These are phyloP conservation scores for Huso huso DNA, from an alignment of 2,797 vertebrate species.

Conservation along the genomic window DNA sequence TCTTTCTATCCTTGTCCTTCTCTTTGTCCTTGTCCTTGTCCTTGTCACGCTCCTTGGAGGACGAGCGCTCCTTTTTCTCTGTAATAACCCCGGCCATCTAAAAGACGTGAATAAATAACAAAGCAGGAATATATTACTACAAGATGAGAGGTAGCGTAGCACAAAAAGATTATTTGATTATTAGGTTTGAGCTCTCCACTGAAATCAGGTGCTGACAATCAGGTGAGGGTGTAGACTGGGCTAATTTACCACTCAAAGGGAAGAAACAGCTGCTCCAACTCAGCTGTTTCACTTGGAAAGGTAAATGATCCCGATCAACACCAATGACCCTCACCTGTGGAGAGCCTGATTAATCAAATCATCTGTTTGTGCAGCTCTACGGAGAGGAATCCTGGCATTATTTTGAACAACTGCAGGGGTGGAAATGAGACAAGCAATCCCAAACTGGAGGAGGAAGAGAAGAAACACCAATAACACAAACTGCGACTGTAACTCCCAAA, in stretches of 20 bases:
- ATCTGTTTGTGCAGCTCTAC: too few relatives aligned
- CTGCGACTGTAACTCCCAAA: not conserved
- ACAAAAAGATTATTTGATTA: too few relatives aligned
- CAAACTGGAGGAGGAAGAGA: too few relatives aligned
- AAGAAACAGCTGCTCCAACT: not conserved
- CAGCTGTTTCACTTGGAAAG: too few relatives aligned
- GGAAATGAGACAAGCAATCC: too few relatives aligned
- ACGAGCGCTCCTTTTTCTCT: constrained; percentile 79
- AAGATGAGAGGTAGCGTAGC: not conserved
- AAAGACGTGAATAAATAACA: not conserved
- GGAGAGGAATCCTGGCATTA: too few relatives aligned
- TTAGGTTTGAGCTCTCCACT: not conserved
- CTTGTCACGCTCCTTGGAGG: constrained; percentile 59
- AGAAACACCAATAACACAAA: not conserved
- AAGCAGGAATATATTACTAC: not conserved
- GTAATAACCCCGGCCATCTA: constrained; percentile 86
- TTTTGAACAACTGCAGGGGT: too few relatives aligned
- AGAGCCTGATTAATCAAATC: too few relatives aligned
- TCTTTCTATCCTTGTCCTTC: constrained; percentile 57
- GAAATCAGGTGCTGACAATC: not conserved
- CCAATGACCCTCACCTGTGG: too few relatives aligned
- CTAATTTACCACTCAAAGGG: not conserved
- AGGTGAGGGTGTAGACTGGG: not conserved
- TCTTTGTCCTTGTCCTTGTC: constrained; percentile 20
- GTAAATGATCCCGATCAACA: too few relatives aligned